phyloP scores from a whole-genome alignment of 1,140 invertebrate species.

The Delia radicum region DNA sequence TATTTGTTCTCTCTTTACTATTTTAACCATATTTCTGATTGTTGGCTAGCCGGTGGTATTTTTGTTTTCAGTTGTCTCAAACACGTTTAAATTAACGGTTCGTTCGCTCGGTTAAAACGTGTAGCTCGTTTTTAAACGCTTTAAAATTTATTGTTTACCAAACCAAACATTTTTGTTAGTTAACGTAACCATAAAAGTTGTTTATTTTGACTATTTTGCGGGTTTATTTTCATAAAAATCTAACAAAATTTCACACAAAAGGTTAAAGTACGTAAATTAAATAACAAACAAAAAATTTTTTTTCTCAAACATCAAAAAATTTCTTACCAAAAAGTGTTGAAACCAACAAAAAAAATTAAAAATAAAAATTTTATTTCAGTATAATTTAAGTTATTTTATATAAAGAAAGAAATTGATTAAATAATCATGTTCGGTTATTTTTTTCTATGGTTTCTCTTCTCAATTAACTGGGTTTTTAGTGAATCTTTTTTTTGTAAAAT shows the following conservation, averaged over 20 bases:
- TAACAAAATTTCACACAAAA: constrained; percentile 8
- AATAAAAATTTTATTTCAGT: no score
- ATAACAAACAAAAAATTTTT: background rate
- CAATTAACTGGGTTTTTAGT: background rate
- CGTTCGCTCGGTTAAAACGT: no score
- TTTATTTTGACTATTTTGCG: background rate
- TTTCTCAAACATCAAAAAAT: background rate
- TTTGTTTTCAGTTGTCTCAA: background rate
- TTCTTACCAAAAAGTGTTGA: no score
- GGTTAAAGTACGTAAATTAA: constrained; percentile 12
- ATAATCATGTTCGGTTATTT: background rate
- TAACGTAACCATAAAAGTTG: no score
- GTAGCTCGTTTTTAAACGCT: no score
- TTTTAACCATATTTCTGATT: no score
- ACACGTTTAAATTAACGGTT: background rate
- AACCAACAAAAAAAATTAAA: no score
- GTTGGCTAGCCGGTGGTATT: background rate
- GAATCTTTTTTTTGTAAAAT: background rate
- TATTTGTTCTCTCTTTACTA: background rate
- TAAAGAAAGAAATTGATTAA: background rate
- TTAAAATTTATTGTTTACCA: no score
- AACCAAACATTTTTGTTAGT: no score
- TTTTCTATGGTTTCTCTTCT: background rate
- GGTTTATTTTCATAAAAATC: background rate
- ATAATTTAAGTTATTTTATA: background rate